Base-by-base conservation (phyloP, 2,888 invertebrate species). In the Xestia xanthographa region DNA sequence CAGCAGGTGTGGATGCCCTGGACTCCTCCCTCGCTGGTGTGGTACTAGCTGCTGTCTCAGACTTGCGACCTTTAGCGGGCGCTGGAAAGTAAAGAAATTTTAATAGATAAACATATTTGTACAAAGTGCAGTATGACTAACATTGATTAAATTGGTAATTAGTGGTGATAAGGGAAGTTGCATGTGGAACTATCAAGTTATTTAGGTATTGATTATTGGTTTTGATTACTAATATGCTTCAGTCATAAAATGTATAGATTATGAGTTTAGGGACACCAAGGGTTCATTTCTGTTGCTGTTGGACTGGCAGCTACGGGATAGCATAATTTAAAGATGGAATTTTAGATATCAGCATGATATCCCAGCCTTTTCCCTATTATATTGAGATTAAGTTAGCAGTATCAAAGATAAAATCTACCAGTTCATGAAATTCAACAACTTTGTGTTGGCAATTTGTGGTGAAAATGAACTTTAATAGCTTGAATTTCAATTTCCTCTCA, bases 31-130 rank as follows among this genome's bases (percentile, higher is more conserved):
- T 88, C 0, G 93, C 94, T 0, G 95, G 95, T 3, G 95, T 95
- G 2, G 94, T 85, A 62, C 88, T 92, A 0, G 94, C 88, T 0
- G 93, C 92, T 4, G 93, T 91, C 71, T 96, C 96, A 0, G 96
- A 96, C 83, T 96, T 96, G 2, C 96, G 94, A 2, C 95, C 95
- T 82, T 96, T 96, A 0, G 96, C 95, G 38, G 95, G 95, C 26
- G 96, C 96, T 96, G 91, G 0, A 85, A 77, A 34, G 22, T 4
- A 8, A 14, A 12, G 3, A 45, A 72, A 29, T 29, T 50, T 53
- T 50, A 50, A 38, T 53, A 79, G 20, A 43, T 53, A 45, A 0
- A 45, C 17, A 43, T 53, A 26, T 69, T 20, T 12, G 22, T 53
- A 63, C 26, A 20, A 56, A 50, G 11, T 56, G n/a, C n/a, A 62